phyloP scores from a whole-genome alignment of 2,797 vertebrate species.

The Syngnathus acus region DNA sequence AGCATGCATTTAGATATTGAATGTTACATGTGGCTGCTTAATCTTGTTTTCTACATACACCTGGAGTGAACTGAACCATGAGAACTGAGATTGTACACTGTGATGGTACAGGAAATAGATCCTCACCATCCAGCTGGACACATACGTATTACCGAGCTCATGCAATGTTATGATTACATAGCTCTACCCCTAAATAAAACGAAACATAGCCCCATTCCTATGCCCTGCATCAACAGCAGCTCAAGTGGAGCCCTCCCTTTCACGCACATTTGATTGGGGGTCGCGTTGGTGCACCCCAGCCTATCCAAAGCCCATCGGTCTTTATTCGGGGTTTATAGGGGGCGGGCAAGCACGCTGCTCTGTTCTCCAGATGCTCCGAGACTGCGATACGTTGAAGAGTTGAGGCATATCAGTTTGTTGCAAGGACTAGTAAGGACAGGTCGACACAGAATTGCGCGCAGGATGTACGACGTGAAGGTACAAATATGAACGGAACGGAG shows the following conservation, averaged over 20 bases:
- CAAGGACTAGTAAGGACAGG: background rate
- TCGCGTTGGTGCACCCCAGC: conserved; percentile 30
- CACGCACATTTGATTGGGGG: background rate
- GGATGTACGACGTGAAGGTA: conserved; percentile 12
- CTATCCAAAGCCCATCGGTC: conserved; percentile 15
- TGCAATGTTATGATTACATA: background rate
- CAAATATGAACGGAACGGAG: conserved; percentile 4
- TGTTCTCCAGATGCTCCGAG: background rate
- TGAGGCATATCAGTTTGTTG: background rate
- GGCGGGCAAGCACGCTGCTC: conserved; percentile 4
- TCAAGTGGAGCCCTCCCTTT: background rate
- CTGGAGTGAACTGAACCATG: background rate
- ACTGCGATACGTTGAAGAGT: background rate
- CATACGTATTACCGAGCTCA: background rate
- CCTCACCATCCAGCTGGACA: background rate
- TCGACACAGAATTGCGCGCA: background rate
- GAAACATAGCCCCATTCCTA: background rate
- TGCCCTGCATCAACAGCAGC: conserved; percentile 10
- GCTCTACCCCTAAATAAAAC: background rate
- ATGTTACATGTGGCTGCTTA: background rate
- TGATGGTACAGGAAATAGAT: background rate
- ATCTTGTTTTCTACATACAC: background rate
- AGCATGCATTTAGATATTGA: background rate
- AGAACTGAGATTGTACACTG: background rate
- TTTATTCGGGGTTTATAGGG: conserved; percentile 17